Evolutionary conservation across 2,797 vertebrate species (phyloP), one percentile per base, ranked within the genome.

Genomic region (Leuciscus waleckii): DNA sequence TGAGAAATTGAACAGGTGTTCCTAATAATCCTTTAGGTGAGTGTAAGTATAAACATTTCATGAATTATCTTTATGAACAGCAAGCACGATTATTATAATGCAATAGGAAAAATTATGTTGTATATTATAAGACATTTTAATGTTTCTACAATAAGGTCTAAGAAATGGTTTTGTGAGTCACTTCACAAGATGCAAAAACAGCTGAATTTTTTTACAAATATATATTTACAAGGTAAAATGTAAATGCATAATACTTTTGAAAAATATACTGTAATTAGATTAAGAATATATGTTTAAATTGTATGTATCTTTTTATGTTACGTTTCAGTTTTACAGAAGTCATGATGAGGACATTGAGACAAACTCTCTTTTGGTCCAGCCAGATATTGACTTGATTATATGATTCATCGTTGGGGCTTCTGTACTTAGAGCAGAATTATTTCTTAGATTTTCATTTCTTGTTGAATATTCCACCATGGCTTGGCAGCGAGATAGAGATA

Each of bases 381-480:
- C 11, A 49, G 1, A 35, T 23, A 54, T 14, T 75, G 8, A 75
- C 21, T 14, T 37, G 3, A 39, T 77, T 58, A 26, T 26, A 39
- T 61, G 35, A 19, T 61, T 11, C n/a, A 8, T 37, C 26, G 23
- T 26, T 41, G 7, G 7, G 5, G 5, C 8, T 8, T n/a, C 23
- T 26, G 51, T 77, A 77, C 13, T 37, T 29, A 8, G 14, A 76
- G 29, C 35, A 83, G 26, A 76, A 54, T 39, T 65, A 68, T 54
- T 76, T 49, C 17, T 26, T 41, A 51, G 32, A 49, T 65, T n/a
- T 75, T 65, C 5, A 63, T 74, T 46, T 73, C 61, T 37, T 19
- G 17, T 63, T 21, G 71, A 32, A 63, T 75, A 65, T 74, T 83
- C 70, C 70, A 26, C 23, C 41, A 39, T 35, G 58, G 58, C 71